phyloP scores from a whole-genome alignment of 2,113 vertebrate genomes.

The Irena cyanogastra region DNA sequence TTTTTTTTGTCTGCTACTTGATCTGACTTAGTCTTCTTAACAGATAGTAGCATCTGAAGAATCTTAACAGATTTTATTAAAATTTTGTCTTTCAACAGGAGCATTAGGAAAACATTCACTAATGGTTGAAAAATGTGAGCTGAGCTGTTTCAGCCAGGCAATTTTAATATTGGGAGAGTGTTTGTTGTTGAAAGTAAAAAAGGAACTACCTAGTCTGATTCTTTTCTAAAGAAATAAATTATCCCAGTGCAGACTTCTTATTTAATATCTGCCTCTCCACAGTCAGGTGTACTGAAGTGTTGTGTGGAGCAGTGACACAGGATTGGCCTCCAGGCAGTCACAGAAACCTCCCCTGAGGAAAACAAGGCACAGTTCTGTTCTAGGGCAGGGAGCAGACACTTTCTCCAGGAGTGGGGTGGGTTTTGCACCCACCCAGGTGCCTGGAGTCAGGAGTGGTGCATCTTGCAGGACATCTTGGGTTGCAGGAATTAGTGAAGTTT shows the following conservation, averaged over 20 bases:
- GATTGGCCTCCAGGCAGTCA: neutral
- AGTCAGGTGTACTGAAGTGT: neutral
- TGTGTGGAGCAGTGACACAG: neutral
- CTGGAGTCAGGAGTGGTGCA: neutral
- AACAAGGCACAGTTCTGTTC: neutral
- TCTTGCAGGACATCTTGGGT: neutral
- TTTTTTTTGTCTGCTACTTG: neutral
- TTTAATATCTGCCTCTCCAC: neutral
- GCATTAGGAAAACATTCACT: neutral
- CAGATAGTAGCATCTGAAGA: neutral
- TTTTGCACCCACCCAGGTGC: neutral
- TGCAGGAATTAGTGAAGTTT: neutral
- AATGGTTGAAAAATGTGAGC: neutral
- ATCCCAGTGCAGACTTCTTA: neutral
- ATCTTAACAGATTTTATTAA: neutral
- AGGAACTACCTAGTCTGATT: neutral
- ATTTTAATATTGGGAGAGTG: neutral
- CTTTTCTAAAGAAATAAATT: neutral
- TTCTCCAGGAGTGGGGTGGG: neutral
- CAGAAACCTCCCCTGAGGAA: neutral
- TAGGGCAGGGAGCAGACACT: neutral
- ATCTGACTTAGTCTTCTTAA: neutral
- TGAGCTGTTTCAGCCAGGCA: neutral
- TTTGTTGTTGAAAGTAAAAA: neutral
- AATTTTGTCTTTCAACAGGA: neutral